phyloP scores from a whole-genome alignment of 2,113 vertebrate genomes.

The Colinus virginianus region DNA sequence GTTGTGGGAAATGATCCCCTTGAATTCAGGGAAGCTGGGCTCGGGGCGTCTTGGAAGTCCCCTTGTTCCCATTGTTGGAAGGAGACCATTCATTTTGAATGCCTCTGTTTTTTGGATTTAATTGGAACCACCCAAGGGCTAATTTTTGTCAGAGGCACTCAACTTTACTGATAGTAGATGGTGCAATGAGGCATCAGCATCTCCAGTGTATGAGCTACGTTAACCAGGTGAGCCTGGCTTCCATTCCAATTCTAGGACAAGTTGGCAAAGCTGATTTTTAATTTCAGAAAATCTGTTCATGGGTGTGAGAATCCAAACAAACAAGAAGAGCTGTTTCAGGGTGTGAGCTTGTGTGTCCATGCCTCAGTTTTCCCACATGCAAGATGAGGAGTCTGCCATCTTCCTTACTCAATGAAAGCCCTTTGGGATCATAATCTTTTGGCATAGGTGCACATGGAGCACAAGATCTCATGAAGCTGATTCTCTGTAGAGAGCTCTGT shows the following conservation, averaged over 20 bases:
- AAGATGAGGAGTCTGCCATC: neutral
- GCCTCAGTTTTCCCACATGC: neutral
- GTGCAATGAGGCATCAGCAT: neutral
- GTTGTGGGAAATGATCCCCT: conserved; percentile 19
- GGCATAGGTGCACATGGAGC: neutral
- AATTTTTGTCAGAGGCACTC: neutral
- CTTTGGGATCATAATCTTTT: neutral
- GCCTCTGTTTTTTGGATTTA: neutral
- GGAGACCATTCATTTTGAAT: neutral
- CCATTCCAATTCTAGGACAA: neutral
- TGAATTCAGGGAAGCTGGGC: neutral
- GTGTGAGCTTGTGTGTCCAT: neutral
- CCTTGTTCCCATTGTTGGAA: conserved; percentile 29
- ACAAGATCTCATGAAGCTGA: neutral
- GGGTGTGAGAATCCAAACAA: neutral
- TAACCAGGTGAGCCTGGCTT: neutral
- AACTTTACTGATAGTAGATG: neutral
- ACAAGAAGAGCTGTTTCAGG: neutral
- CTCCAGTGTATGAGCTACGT: neutral
- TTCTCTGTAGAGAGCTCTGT: neutral
- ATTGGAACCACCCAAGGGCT: neutral
- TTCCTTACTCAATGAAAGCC: neutral
- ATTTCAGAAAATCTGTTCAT: neutral
- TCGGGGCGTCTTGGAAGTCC: conserved; percentile 3
- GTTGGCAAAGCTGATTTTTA: neutral